These are phyloP conservation scores for Saguinus oedipus DNA, from an alignment of 2,797 vertebrate genomes.

Conservation along the genomic window DNA sequence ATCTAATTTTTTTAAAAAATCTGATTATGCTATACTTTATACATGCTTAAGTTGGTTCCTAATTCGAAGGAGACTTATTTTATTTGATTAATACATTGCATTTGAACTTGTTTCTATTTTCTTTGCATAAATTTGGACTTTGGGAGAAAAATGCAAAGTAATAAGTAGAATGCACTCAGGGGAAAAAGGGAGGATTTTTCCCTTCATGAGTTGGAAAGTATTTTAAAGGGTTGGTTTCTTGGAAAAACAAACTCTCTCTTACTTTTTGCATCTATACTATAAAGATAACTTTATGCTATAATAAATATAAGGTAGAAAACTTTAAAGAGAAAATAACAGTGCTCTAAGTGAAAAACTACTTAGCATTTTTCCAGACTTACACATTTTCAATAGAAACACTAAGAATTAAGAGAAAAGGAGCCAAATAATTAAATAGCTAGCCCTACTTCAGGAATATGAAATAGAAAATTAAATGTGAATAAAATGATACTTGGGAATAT, in stretches of 20 bases:
- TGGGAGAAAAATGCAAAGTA: conserved; percentile 9
- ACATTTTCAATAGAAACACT: conserved; percentile 59
- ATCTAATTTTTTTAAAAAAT: not conserved
- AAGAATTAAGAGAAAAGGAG: conserved; percentile 68
- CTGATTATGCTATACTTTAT: conserved; percentile 29
- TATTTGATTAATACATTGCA: conserved; percentile 38
- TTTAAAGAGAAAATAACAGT: conserved; percentile 63
- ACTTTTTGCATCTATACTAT: conserved; percentile 46
- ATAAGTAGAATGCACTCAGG: not conserved
- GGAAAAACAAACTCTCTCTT: conserved; percentile 39
- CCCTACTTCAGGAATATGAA: conserved; percentile 43
- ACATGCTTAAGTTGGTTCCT: conserved; percentile 47
- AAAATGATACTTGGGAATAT: conserved; percentile 57
- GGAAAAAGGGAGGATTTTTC: not conserved
- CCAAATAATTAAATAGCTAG: conserved; percentile 41
- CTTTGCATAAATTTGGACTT: conserved; percentile 72
- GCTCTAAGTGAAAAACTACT: conserved; percentile 49
- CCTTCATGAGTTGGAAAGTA: conserved; percentile 19
- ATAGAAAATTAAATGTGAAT: conserved; percentile 40
- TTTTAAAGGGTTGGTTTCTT: conserved; percentile 36
- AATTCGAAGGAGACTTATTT: conserved; percentile 62
- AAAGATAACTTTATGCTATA: conserved; percentile 58
- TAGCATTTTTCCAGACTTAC: conserved; percentile 52
- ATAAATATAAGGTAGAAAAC: conserved; percentile 59
- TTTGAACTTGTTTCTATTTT: conserved; percentile 78